Evolutionary conservation across 2,113 vertebrate genomes (phyloP).

Genomic region (Pituophis catenifer): DNA sequence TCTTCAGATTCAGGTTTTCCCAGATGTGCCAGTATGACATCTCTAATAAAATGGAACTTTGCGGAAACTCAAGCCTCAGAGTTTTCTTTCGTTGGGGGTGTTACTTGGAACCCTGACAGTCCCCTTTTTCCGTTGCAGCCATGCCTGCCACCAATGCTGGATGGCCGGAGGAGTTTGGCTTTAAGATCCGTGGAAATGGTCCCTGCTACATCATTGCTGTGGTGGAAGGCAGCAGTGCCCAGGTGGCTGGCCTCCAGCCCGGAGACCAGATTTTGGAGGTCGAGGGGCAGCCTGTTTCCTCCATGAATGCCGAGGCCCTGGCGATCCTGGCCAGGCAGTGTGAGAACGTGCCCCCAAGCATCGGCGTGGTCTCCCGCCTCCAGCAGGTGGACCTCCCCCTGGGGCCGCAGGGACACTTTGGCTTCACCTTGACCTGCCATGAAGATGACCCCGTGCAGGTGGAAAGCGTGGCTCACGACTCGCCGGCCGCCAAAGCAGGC

Average conservation of each 20-base stretch:
- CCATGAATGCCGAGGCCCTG: conserved; percentile 74
- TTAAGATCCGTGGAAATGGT: conserved; percentile 83
- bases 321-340: conserved; percentile 80
- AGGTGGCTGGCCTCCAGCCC: conserved; percentile 81
- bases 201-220: conserved; percentile 93
- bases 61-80: too few species aligned
- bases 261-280: conserved; percentile 96
- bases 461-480: conserved; percentile 76
- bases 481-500: conserved; percentile 77
- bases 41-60: too few species aligned
- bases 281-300: conserved; percentile 86
- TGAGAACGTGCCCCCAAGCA: conserved; percentile 89
- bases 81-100: too few species aligned
- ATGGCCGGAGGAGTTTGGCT: conserved; percentile 96
- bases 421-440: conserved; percentile 76
- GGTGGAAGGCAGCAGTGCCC: conserved; percentile 90
- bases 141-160: conserved; percentile 89
- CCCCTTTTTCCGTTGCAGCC: conserved; percentile 69
- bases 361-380: conserved; percentile 88
- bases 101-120: too few species aligned
- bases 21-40: too few species aligned
- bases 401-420: conserved; percentile 69
- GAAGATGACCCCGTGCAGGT: conserved; percentile 80
- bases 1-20: too few species aligned
- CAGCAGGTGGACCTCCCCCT: conserved; percentile 76